Evolutionary conservation across 2,113 vertebrate genomes (phyloP), one percentile per base, ranked within the genome.

Genomic region (Haemorhous mexicanus): DNA sequence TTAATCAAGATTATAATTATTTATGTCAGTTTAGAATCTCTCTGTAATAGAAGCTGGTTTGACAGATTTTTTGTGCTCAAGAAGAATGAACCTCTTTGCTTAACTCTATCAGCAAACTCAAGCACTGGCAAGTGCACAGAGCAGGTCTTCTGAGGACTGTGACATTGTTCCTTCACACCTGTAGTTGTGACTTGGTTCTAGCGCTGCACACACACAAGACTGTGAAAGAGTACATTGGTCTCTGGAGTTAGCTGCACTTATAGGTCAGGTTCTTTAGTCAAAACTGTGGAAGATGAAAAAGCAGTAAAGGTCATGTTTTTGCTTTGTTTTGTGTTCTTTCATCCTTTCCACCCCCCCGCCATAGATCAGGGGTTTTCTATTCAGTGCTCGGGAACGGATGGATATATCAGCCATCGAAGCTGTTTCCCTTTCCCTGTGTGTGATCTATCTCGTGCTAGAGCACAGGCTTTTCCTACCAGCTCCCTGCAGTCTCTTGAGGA

Each of bases 1-100:
- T 97, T 96, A 97, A 97, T 97, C 87, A 76, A 96, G 67, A 84
- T 88, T 97, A 78, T 96, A 96, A 95, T 97, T 96, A 96, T 96
- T 97, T 97, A 95, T 97, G 91, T 96, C 59, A 87, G 85, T 95
- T 97, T 95, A 97, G 92, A 56, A 67, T 95, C 55, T 84, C 47
- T 95, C 74, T 90, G 66, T 92, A 39, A 72, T 87, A 94, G 87
- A 87, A 55, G 27, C 74, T 79, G 84, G 72, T 95, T 84, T 96
- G 91, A 44, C 4, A 26, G 62, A 18, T 93, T 79, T 84, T 59
- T 69, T 86, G 66, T 64, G 66, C 67, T 95, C 19, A 28, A 94
- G 86, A 69, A 80, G 91, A 92, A 61, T 30, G 67, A 93, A 85
- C 63, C 59, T 92, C 67, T 90, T 81, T 89, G 79, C 92, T 92